Evolutionary conservation across 2,797 vertebrate genomes (phyloP).

Genomic region (Amniataba percoides): DNA sequence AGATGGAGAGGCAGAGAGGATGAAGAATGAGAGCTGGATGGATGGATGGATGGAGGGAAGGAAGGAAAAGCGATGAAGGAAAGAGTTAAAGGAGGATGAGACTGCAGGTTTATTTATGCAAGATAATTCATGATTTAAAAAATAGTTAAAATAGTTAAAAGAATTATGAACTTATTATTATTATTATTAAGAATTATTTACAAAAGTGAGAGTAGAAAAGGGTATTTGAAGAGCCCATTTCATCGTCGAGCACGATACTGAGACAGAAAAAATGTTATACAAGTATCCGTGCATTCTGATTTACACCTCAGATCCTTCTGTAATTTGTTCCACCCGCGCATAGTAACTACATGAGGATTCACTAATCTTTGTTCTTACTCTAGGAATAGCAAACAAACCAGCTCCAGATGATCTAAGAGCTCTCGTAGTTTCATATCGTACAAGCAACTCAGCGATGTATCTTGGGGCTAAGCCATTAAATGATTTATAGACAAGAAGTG

Average conservation of each 20-base stretch:
- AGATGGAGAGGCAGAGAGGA: constrained; percentile 42
- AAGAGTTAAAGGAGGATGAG: not conserved
- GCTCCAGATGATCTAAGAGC: constrained; percentile 61
- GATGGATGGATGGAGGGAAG: constrained; percentile 9
- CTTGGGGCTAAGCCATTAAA: constrained; percentile 65
- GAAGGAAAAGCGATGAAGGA: not conserved
- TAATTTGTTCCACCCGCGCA: constrained; percentile 42
- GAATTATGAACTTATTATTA: constrained; percentile 41
- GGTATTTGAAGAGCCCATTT: constrained; percentile 14
- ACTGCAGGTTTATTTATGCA: not conserved
- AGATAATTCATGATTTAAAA: not conserved
- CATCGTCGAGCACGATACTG: constrained; percentile 3
- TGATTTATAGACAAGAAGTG: constrained; percentile 67
- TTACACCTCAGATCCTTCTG: constrained; percentile 17
- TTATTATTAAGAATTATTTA: constrained; percentile 23
- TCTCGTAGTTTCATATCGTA: constrained; percentile 57
- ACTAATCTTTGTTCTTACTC: constrained; percentile 41
- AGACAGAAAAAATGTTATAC: constrained; percentile 20
- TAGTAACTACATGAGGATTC: constrained; percentile 24
- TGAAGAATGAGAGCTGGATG: constrained; percentile 17
- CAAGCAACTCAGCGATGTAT: constrained; percentile 55
- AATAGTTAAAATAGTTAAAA: not conserved
- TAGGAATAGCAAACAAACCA: constrained; percentile 52
- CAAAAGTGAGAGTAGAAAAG: not conserved
- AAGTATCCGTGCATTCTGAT: constrained; percentile 15